Evolutionary conservation across 2,888 invertebrate genomes (phyloP), one percentile per base, ranked within the genome.

Genomic region (Onthophagus sagittarius): DNA sequence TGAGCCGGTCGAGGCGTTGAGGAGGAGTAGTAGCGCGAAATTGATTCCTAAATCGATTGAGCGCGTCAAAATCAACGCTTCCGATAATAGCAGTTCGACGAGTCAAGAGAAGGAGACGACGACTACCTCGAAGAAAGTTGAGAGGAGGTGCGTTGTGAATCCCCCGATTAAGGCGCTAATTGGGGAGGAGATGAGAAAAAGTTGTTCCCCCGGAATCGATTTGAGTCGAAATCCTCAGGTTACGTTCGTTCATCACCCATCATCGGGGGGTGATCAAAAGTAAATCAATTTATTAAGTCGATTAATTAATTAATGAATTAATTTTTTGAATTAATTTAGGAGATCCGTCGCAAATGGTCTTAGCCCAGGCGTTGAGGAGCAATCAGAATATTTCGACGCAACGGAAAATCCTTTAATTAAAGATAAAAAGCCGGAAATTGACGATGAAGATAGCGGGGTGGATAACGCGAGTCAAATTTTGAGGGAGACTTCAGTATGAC

Each of bases 351-450:
- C 82, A 64, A 85, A 85, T 74, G 88, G 87, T 76, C 86, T 86
- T 74, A 86, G 88, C 86, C 88, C 89, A 32, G 91, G 90, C 78
- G 87, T 89, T 76, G 94, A 94, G 72, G 94, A 94, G 75, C 88
- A 91, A 5, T 94, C 94, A 5, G 87, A 94, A 13, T 94, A 94
- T 84, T 94, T 93, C 83, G 94, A 94, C 86, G 94, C 94, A 2
- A 90, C 93, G 0, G 93, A 93, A 78, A 91, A 91, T 81, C 84
- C 85, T 31, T 78, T 81, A 11, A 74, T 81, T 72, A 84, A 83
- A 76, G 84, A 85, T 77, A 85, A 84, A 78, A 79, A 81, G n/a
- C 80, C 80, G 15, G 85, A 85, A 15, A 82, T 82, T 73, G 85
- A 86, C 71, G 85, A 85, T 76, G 85, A 85, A 71, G 85, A 86